phyloP scores from a whole-genome alignment of 37 sponge, comb jelly and placozoan species.

The Oopsacas minuta region DNA sequence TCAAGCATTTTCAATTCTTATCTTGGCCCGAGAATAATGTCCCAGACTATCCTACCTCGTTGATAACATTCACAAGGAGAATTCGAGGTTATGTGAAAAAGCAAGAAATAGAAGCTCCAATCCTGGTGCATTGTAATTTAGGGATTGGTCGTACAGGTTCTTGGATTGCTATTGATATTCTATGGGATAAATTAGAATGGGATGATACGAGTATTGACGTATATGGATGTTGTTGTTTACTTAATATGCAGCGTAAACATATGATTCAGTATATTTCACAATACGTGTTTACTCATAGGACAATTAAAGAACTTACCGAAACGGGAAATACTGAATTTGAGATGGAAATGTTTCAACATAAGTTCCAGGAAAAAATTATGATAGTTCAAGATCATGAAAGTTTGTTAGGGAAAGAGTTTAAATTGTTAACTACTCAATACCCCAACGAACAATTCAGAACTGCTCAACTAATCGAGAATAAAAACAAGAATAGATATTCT shows the following conservation, averaged over 20 bases:
- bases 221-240: not conserved
- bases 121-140: not conserved
- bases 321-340: conserved; percentile 10
- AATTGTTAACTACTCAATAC: not conserved
- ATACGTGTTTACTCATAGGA: not conserved
- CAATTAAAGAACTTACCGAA: not conserved
- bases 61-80: not conserved
- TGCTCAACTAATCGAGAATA: not conserved
- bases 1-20: conserved; percentile 31
- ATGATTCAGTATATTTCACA: not conserved
- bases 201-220: conserved; percentile 3
- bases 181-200: conserved; percentile 7
- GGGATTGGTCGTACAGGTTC: not conserved
- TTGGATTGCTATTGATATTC: conserved; percentile 6
- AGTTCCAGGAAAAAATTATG: not conserved
- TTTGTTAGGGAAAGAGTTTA: not conserved
- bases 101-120: not conserved
- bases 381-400: not conserved
- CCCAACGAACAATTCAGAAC: not conserved
- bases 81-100: not conserved
- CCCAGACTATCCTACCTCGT: not conserved
- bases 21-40: conserved; percentile 25
- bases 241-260: not conserved
- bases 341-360: not conserved
- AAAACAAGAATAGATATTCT: not conserved